Base-by-base conservation (phyloP, 2,113 vertebrate species). In the Falco punctatus region DNA sequence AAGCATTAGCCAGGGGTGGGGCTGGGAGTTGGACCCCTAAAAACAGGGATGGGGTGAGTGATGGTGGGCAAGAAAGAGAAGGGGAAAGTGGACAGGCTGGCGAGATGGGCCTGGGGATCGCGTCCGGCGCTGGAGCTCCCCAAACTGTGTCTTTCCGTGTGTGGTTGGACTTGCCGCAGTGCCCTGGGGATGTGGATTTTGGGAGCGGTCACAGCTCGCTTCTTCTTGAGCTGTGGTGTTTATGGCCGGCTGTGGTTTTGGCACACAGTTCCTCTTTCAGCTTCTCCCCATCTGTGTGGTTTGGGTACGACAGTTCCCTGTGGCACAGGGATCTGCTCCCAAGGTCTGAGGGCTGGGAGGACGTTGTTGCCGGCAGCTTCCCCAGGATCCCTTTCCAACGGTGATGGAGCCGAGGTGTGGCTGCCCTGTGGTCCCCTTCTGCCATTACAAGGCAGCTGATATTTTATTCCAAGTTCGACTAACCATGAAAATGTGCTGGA, bases 221-320 rank as follows among this genome's bases (percentile, higher is more conserved):
- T 28, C 71, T 61, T 40, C 59, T 72, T 0, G 0, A 86, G 80
- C 80, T 44, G 14, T n/a, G 42, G 42, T 83, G 77, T 88, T 95
- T 86, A 81, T 86, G 92, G 65, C 67, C 11, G 2, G 75, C 79
- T 78, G 71, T 73, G 92, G 73, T 83, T 97, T 95, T 96, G 90
- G 88, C 69, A 44, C 42, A 28, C 0, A 22, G 38, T 33, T 93
- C 35, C 55, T 42, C 22, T 58, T 80, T 38, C 80, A 58, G 64
- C 51, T 74, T 92, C 72, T 55, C 72, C 32, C 71, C 27, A 92
- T 49, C 33, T 2, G 4, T 5, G 0, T 23, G 27, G 28, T 58
- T 90, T 58, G 62, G 40, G 28, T 69, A 33, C 11, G 82, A 42
- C 5, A 7, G 4, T 54, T 90, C 78, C 55, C 80, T 52, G 67